Evolutionary conservation across 2,113 vertebrate genomes (phyloP), one percentile per base, ranked within the genome.

Genomic region (Leptodactylus fuscus): DNA sequence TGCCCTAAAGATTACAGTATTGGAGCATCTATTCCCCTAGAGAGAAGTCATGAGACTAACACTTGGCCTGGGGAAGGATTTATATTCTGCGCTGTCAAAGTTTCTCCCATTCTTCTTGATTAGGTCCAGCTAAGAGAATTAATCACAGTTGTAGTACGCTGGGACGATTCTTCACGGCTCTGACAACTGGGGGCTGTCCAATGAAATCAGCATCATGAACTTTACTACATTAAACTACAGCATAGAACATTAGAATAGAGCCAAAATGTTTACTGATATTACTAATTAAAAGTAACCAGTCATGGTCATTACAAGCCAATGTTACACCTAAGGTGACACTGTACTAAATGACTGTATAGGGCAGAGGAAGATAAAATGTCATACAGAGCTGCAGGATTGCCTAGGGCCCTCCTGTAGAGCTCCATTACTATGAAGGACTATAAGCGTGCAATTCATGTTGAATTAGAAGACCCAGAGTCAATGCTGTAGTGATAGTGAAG

Each of bases 11-110:
- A 53, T 38, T 55, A n/a, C 6, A 55, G 75, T 55, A 49, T 55
- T 32, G 16, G 15, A 65, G 15, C 73, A 49, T 46, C 46, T n/a
- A 32, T 49, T 76, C 46, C 36, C 24, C 27, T 29, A 27, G 73
- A 76, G 73, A 49, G 24, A 22, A 76, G 44, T 75, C 71, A 32
- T 51, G 29, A 55, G 55, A 77, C 29, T 55, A 55, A 22, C 48
- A 77, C 48, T 51, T 53, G 46, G 27, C 3, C 49, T 55, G 3
- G 49, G 75, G 49, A 77, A 53, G 49, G 49, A 77, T 77, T 77
- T 77, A 53, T 77, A 77, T 36, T 73, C 75, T 20, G 3, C 29
- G 27, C 71, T 36, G 75, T 77, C 75, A 77, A 18, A 32, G 46
- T 53, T 51, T 32, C 29, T 77, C 75, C 48, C 48, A 77, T 77